Evolutionary conservation across 92 coral and sea anemone species (phyloP).

Genomic region (Chrysogorgia sp.): DNA sequence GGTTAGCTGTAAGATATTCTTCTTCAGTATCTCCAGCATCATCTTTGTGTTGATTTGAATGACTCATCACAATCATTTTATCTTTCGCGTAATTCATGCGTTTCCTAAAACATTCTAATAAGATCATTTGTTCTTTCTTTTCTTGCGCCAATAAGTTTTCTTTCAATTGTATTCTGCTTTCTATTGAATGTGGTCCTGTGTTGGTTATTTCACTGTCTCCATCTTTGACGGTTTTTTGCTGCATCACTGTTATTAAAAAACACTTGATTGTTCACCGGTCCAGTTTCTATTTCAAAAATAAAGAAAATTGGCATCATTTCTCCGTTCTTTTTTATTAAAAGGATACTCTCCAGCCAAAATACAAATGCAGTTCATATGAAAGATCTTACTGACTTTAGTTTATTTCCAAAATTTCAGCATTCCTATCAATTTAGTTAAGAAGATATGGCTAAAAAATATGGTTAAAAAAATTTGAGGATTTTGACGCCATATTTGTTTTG

Average conservation of each 20-base stretch:
- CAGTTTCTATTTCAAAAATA: too few relatives aligned
- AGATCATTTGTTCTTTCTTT: slow-evolving; percentile 66
- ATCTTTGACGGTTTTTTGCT: neutral
- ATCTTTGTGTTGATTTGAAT: slow-evolving; percentile 62
- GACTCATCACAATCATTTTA: slow-evolving; percentile 80
- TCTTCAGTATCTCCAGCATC: slow-evolving; percentile 89
- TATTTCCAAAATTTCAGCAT: too few relatives aligned
- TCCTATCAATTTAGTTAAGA: too few relatives aligned
- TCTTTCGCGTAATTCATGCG: slow-evolving; percentile 83
- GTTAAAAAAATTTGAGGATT: too few relatives aligned
- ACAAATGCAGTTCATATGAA: too few relatives aligned
- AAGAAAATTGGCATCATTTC: too few relatives aligned
- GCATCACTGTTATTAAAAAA: neutral
- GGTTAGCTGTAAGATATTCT: slow-evolving; percentile 84
- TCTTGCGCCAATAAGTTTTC: slow-evolving; percentile 69
- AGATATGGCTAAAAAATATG: too few relatives aligned
- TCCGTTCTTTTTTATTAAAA: too few relatives aligned
- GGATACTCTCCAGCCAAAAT: too few relatives aligned
- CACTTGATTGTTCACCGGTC: too few relatives aligned
- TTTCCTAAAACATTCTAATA: slow-evolving; percentile 69
- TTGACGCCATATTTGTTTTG: too few relatives aligned
- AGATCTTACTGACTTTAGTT: too few relatives aligned
- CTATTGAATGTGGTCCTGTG: slow-evolving; percentile 3
- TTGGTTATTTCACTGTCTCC: neutral
- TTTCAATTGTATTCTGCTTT: slow-evolving; percentile 44